phyloP scores from a whole-genome alignment of 2,797 vertebrate genomes.

The Graptemys geographica region DNA sequence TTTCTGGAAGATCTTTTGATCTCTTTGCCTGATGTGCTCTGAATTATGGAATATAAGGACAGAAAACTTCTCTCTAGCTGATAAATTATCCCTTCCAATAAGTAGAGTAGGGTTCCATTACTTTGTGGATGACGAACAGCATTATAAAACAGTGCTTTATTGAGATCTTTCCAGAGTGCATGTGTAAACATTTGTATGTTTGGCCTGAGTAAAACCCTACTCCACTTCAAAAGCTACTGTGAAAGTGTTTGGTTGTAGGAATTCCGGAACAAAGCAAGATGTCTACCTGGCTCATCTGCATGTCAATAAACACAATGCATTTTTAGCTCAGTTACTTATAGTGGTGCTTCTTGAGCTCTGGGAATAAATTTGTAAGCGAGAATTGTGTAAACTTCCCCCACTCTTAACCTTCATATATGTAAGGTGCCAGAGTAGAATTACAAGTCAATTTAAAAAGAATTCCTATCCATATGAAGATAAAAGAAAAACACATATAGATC shows the following conservation, averaged over 20 bases:
- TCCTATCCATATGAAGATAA: neutral
- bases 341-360: neutral
- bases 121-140: neutral
- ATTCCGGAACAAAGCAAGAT: neutral
- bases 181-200: neutral
- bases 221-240: neutral
- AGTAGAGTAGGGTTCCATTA: neutral
- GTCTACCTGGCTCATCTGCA: neutral
- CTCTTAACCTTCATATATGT: neutral
- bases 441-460: neutral
- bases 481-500: neutral
- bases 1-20: slow-evolving; percentile 10
- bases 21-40: neutral
- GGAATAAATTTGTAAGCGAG: slow-evolving; percentile 24
- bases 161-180: neutral
- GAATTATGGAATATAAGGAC: neutral
- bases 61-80: neutral
- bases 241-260: neutral
- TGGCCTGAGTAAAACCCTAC: neutral
- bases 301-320: neutral
- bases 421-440: neutral
- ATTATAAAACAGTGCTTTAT: neutral
- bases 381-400: neutral
- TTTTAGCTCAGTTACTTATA: slow-evolving; percentile 4
- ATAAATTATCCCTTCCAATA: neutral